A percentile compares a stretch with the other conserved stretches of the same genome.
phyloP scores from a whole-genome alignment of 2,113 vertebrate genomes.

The Mus musculus region DNA sequence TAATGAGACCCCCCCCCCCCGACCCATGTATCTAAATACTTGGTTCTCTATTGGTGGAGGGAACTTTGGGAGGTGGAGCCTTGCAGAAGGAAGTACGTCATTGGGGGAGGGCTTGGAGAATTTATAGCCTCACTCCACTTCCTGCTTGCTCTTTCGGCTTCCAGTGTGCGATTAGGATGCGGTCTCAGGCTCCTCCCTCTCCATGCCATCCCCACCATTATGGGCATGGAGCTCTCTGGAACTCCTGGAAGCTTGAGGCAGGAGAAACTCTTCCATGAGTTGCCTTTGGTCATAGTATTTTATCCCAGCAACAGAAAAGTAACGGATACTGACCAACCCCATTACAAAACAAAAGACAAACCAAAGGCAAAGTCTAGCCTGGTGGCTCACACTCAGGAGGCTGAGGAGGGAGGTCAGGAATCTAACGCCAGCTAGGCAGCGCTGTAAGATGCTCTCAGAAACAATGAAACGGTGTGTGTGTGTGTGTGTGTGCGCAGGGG shows the following conservation, averaged over 20 bases:
- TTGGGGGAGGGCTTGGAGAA: too few relatives aligned
- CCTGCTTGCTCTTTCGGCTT: background rate
- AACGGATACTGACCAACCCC: background rate
- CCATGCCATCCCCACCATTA: background rate
- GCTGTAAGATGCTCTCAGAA: background rate
- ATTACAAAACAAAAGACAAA: background rate
- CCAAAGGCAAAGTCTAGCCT: background rate
- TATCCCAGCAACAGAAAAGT: background rate
- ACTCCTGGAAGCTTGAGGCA: background rate
- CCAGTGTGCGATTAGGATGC: background rate
- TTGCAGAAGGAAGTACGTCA: background rate
- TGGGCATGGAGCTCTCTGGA: background rate
- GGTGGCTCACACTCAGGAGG: background rate
- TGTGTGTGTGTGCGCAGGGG: too few relatives aligned
- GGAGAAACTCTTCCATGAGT: background rate
- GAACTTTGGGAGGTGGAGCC: background rate
- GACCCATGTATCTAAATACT: background rate
- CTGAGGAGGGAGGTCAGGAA: background rate
- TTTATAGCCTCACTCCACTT: background rate
- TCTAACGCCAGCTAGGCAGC: background rate
- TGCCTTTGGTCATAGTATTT: background rate
- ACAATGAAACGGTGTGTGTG: background rate
- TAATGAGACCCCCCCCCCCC: background rate
- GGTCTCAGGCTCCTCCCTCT: background rate
- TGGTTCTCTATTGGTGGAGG: background rate